These are phyloP conservation scores for Netelia fuscicornis DNA, from an alignment of 2,888 invertebrate genomes.

Conservation along the genomic window DNA sequence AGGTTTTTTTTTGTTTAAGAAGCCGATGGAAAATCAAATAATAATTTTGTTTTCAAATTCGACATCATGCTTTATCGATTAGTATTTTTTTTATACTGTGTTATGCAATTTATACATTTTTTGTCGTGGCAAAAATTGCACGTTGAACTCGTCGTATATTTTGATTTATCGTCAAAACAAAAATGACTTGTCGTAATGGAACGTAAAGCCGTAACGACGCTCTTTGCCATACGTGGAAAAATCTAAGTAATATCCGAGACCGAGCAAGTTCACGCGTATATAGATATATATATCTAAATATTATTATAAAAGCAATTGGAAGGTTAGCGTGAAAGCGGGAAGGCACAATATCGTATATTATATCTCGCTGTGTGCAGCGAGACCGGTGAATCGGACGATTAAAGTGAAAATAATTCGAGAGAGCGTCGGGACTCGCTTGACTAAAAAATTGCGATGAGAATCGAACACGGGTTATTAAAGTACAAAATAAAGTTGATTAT, in stretches of 20 bases:
- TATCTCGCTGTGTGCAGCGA: constrained; percentile 28
- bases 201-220: not conserved
- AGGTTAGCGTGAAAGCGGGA: constrained; percentile 61
- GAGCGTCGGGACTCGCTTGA: constrained; percentile 26
- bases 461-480: constrained; percentile 9
- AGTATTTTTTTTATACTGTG: too few species aligned
- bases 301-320: constrained; percentile 37
- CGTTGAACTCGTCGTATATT: not conserved
- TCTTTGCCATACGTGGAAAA: not conserved
- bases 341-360: constrained; percentile 44
- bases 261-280: constrained; percentile 2
- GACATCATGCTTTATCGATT: too few species aligned
- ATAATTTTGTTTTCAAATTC: too few species aligned
- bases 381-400: constrained; percentile 35
- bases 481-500: constrained; percentile 21
- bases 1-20: not conserved
- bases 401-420: constrained; percentile 66
- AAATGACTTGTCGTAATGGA: not conserved
- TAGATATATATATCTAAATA: not conserved
- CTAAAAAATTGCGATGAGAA: constrained; percentile 17
- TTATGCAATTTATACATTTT: too few species aligned
- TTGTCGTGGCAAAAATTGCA: too few species aligned
- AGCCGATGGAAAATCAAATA: too few species aligned
- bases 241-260: constrained; percentile 35
- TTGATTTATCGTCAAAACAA: not conserved